These are phyloP conservation scores for Hippoglossus hippoglossus DNA, from an alignment of 2,797 vertebrate genomes.

Conservation along the genomic window DNA sequence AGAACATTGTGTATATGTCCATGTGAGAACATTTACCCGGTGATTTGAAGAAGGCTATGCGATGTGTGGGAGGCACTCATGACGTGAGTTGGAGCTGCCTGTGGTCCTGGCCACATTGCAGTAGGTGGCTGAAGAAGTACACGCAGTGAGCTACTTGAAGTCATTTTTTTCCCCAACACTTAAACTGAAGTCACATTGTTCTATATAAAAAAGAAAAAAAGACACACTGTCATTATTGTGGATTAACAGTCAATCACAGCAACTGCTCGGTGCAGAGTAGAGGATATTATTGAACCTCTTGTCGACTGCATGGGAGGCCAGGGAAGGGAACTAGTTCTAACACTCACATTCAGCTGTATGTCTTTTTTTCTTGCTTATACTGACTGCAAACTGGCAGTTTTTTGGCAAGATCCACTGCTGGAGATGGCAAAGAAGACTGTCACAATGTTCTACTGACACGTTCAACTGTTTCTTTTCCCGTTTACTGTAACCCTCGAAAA, in stretches of 20 bases:
- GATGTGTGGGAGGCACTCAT: slow-evolving; percentile 73
- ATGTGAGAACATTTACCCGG: slow-evolving; percentile 70
- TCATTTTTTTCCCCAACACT: slow-evolving; percentile 30
- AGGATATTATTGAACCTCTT: slow-evolving; percentile 4
- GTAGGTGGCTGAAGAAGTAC: slow-evolving; percentile 67
- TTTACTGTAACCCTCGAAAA: slow-evolving; percentile 29
- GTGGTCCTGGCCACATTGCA: slow-evolving; percentile 67
- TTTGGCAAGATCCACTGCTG: slow-evolving; percentile 8
- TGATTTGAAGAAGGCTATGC: slow-evolving; percentile 68
- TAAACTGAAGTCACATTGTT: slow-evolving; percentile 26
- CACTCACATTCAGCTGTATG: neutral
- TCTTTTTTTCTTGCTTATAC: slow-evolving; percentile 1
- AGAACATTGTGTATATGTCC: slow-evolving; percentile 70
- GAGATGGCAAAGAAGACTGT: slow-evolving; percentile 31
- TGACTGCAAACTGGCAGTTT: slow-evolving; percentile 11
- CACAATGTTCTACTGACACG: slow-evolving; percentile 1
- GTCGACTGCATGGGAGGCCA: neutral
- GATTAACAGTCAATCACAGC: slow-evolving; percentile 30
- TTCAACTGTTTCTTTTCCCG: slow-evolving; percentile 8
- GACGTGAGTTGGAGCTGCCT: slow-evolving; percentile 66
- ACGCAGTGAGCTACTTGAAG: slow-evolving; percentile 56
- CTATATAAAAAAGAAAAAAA: slow-evolving; percentile 7
- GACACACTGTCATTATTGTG: slow-evolving; percentile 11
- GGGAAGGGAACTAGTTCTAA: neutral
- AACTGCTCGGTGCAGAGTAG: slow-evolving; percentile 4